Evolutionary conservation across 1,140 invertebrate species (phyloP).

Genomic region (Tetragonula clypearis): DNA sequence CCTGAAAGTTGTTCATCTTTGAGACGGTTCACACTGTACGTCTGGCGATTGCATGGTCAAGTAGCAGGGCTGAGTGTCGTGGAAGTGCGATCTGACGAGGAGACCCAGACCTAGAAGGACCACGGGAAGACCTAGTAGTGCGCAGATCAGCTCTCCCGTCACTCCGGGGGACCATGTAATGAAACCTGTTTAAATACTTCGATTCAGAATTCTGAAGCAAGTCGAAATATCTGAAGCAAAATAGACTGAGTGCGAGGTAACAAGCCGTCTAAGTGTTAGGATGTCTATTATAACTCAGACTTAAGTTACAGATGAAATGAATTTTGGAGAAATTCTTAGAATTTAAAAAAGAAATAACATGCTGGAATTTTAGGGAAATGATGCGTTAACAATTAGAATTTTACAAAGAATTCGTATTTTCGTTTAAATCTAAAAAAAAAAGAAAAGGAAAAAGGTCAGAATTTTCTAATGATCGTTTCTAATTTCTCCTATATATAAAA

Average conservation of each 20-base stretch:
- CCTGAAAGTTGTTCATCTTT: constrained; percentile 72
- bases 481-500: neutral
- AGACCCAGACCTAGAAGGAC: constrained; percentile 82
- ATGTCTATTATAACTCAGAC: too few relatives aligned
- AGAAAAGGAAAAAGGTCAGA: too few relatives aligned
- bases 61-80: constrained; percentile 73
- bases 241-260: too few relatives aligned
- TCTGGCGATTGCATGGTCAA: constrained; percentile 67
- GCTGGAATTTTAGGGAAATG: too few relatives aligned
- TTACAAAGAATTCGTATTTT: too few relatives aligned
- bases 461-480: neutral
- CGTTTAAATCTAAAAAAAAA: too few relatives aligned
- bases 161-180: constrained; percentile 83
- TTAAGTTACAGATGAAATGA: too few relatives aligned
- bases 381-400: too few relatives aligned
- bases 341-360: too few relatives aligned
- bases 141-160: constrained; percentile 84
- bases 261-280: too few relatives aligned
- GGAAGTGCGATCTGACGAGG: constrained; percentile 82
- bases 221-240: too few relatives aligned
- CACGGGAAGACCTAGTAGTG: constrained; percentile 83
- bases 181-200: constrained; percentile 70
- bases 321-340: too few relatives aligned
- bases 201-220: neutral
- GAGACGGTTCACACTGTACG: constrained; percentile 71